A percentile compares a stretch with the other conserved stretches of the same genome.
Evolutionary conservation across 2,888 invertebrate species (phyloP).

Genomic region (Lucinisca nassula): DNA sequence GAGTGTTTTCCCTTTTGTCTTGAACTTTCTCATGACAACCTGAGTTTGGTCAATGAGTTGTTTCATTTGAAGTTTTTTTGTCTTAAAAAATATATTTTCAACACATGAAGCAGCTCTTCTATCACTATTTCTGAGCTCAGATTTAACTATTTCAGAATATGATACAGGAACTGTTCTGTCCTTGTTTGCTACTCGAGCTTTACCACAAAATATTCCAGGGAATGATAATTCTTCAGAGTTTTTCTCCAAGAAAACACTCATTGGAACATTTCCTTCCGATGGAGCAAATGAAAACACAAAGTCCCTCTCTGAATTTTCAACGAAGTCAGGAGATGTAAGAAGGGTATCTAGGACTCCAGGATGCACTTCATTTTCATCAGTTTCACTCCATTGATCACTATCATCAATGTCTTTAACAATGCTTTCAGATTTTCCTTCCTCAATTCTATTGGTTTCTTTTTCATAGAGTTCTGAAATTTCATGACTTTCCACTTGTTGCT

Average conservation of each 20-base stretch:
- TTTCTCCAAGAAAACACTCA: conserved; percentile 63
- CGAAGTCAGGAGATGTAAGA: neutral
- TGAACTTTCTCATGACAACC: conserved; percentile 38
- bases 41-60: conserved; percentile 33
- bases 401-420: neutral
- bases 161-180: conserved; percentile 43
- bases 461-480: neutral
- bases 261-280: conserved; percentile 54
- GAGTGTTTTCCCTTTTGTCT: neutral
- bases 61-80: conserved; percentile 47
- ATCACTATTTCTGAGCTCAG: conserved; percentile 46
- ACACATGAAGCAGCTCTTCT: conserved; percentile 42
- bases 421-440: too few relatives aligned
- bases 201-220: conserved; percentile 60
- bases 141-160: conserved; percentile 49
- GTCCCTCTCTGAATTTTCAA: neutral
- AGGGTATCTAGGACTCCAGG: neutral
- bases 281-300: conserved; percentile 46
- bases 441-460: neutral
- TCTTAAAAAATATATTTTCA: conserved; percentile 59
- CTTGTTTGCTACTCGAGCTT: conserved; percentile 34
- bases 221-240: conserved; percentile 56
- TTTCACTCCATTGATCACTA: neutral
- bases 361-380: neutral
- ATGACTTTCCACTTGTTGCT: too few relatives aligned